Percentiles rank a stretch among this genome's conserved stretches.
Conservation (phyloP, 2,113 vertebrate genomes). For the Nematolebias whitei region DNA sequence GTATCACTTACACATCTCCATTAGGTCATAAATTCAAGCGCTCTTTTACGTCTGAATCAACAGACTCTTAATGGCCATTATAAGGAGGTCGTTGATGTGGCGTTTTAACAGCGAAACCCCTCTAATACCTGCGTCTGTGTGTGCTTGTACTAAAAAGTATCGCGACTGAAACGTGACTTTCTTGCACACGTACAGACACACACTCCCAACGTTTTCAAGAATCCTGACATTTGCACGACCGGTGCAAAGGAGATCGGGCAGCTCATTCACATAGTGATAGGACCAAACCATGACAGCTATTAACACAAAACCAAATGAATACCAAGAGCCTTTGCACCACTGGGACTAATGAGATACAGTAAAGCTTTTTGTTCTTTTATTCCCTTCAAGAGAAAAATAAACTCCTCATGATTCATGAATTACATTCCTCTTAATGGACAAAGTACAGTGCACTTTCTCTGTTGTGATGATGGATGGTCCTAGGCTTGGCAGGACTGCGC, state of each 20-base stretch:
- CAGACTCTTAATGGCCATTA: slow-evolving; percentile 44
- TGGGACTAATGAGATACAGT: slow-evolving; percentile 68
- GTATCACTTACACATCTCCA: slow-evolving; percentile 29
- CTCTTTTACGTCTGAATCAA: slow-evolving; percentile 62
- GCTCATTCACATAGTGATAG: slow-evolving; percentile 72
- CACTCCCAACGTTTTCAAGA: slow-evolving; percentile 72
- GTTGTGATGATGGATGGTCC: slow-evolving; percentile 58
- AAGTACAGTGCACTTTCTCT: slow-evolving; percentile 28
- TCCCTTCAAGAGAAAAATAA: slow-evolving; percentile 30
- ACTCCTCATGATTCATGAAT: slow-evolving; percentile 56
- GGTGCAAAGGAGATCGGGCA: slow-evolving; percentile 53
- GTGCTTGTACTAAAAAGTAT: background rate
- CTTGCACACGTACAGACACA: slow-evolving; percentile 36
- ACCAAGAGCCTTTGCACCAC: slow-evolving; percentile 26
- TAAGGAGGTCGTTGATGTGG: slow-evolving; percentile 47
- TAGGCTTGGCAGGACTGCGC: slow-evolving; percentile 43
- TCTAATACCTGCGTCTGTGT: background rate
- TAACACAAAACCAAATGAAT: slow-evolving; percentile 56
- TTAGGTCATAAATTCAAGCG: slow-evolving; percentile 53
- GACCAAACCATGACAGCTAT: slow-evolving; percentile 55
- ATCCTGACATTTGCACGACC: slow-evolving; percentile 73
- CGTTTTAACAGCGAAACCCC: slow-evolving; percentile 47
- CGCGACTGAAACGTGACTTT: slow-evolving; percentile 4
- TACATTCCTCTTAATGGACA: slow-evolving; percentile 54
- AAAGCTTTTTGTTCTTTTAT: slow-evolving; percentile 47